Conservation (phyloP, 1,140 invertebrate genomes). For the Ladona fulva region DNA sequence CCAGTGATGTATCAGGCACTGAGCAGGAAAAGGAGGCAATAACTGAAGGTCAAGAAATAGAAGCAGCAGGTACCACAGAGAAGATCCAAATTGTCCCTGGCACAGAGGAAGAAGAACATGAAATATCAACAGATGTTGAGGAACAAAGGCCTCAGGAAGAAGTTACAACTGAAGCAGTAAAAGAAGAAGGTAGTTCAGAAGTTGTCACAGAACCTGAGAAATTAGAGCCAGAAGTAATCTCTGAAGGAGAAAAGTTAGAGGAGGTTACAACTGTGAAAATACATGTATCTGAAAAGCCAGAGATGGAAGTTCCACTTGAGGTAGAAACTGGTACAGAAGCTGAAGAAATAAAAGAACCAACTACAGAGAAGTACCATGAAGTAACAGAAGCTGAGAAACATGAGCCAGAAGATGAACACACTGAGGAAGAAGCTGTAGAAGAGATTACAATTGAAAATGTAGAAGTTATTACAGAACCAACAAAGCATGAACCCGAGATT, state of each 20-base stretch:
- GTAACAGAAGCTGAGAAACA: constrained; percentile 15
- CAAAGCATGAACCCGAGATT: not conserved
- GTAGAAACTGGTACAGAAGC: not conserved
- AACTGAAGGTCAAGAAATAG: constrained; percentile 12
- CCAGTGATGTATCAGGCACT: constrained; percentile 21
- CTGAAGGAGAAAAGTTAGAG: not conserved
- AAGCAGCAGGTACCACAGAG: not conserved
- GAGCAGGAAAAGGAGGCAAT: constrained; percentile 14
- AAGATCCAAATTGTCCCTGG: not conserved
- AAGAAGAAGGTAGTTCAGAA: not conserved
- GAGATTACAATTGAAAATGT: constrained; percentile 17
- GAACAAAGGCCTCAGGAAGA: constrained; percentile 21
- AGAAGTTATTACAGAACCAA: constrained; percentile 14
- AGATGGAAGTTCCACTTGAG: not conserved
- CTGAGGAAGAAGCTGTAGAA: not conserved
- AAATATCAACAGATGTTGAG: constrained; percentile 21
- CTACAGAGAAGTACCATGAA: constrained; percentile 10
- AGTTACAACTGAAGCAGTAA: not conserved
- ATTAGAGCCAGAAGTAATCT: not conserved
- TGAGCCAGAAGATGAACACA: not conserved
- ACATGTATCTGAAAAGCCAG: not conserved
- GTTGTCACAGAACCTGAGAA: not conserved
- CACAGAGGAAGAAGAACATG: constrained; percentile 21
- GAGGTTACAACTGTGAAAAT: not conserved
- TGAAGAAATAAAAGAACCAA: not conserved